Conservation (phyloP, 1,140 invertebrate genomes). For the Drosophila neocordata region DNA sequence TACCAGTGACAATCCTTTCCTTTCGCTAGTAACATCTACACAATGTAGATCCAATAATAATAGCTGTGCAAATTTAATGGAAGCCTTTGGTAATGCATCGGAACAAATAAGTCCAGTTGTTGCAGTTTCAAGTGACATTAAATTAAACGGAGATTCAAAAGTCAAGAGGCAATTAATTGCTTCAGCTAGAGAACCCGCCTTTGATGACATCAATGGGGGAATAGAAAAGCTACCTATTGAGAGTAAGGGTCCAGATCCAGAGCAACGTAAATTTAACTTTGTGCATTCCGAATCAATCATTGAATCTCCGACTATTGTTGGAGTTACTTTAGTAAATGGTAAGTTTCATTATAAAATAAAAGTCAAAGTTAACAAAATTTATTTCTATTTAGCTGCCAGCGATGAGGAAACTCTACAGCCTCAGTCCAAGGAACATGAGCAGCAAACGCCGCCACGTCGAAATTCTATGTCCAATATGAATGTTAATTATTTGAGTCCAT, state of each 20-base stretch:
- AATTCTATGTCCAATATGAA: not conserved
- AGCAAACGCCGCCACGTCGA: slow-evolving; percentile 32
- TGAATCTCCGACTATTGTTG: not conserved
- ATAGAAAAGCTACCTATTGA: not conserved
- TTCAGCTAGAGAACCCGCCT: not conserved
- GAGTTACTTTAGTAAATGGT: not conserved
- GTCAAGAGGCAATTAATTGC: not conserved
- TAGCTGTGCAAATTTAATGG: slow-evolving; percentile 15
- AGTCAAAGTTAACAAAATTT: not conserved
- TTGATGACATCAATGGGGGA: not conserved
- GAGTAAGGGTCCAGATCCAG: not conserved
- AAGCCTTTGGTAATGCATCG: slow-evolving; percentile 8
- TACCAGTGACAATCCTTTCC: slow-evolving; percentile 48
- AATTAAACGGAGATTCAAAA: not conserved
- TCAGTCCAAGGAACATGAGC: not conserved
- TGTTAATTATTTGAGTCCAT: slow-evolving; percentile 74
- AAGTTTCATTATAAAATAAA: not conserved
- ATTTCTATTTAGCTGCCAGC: not conserved
- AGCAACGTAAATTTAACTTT: not conserved
- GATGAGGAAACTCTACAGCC: slow-evolving; percentile 13
- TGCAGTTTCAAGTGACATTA: not conserved
- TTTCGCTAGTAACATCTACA: slow-evolving; percentile 59
- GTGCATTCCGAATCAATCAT: not conserved
- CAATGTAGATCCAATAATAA: slow-evolving; percentile 19
- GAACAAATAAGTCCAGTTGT: slow-evolving; percentile 43